Conservation (phyloP, 2,888 invertebrate species). For the Sarcophaga caerulescens region DNA sequence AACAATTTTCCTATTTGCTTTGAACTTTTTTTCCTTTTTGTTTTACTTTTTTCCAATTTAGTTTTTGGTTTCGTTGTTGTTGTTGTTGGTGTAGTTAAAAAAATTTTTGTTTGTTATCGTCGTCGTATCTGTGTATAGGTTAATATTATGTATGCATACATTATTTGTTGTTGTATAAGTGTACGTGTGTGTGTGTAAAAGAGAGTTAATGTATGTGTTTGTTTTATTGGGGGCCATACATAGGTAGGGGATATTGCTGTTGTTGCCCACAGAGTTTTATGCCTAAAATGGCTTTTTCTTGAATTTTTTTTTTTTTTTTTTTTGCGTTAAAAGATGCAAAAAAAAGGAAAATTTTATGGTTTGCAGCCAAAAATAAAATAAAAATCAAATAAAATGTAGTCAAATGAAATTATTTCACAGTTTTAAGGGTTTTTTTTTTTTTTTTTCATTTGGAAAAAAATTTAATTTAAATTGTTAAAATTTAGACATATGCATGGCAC, state of each 20-base stretch:
- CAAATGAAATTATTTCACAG: background rate
- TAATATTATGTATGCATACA: background rate
- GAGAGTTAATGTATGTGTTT: constrained; percentile 14
- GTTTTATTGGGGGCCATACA: constrained; percentile 1
- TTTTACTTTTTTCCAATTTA: constrained; percentile 66
- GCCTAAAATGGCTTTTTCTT: constrained; percentile 45
- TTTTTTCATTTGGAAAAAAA: no score
- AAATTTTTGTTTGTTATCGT: constrained; percentile 1
- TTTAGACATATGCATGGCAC: no score
- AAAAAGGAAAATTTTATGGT: background rate
- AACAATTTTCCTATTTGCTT: constrained; percentile 26
- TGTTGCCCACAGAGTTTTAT: constrained; percentile 45
- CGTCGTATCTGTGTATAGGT: background rate
- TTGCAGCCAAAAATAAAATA: constrained; percentile 27
- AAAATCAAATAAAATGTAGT: background rate
- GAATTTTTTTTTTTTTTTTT: constrained; percentile 29
- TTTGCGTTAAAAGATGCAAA: background rate
- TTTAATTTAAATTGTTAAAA: no score
- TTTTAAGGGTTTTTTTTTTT: background rate
- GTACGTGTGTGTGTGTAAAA: constrained; percentile 24
- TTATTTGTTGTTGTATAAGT: background rate
- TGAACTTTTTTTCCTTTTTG: constrained; percentile 56
- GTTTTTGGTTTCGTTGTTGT: constrained; percentile 54
- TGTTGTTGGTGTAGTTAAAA: constrained; percentile 53
- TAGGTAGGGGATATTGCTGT: constrained; percentile 51